A percentile compares a stretch with the other conserved stretches of the same genome.
These are phyloP conservation scores for Himalopsyche anomala DNA, from an alignment of 2,888 invertebrate species.

Conservation along the genomic window DNA sequence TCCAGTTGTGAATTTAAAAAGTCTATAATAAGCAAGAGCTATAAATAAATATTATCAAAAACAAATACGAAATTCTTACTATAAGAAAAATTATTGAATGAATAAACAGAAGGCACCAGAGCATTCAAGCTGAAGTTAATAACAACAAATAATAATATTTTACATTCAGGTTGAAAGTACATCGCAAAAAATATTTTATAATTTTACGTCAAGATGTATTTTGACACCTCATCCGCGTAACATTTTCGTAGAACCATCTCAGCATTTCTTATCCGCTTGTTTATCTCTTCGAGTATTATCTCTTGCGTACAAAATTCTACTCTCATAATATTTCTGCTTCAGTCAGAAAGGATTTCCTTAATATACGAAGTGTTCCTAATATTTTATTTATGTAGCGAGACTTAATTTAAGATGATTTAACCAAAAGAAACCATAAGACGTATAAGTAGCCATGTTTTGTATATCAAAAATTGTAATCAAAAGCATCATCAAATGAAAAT, in stretches of 20 bases:
- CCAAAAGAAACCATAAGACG: no score
- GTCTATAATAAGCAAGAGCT: no score
- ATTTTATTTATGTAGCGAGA: no score
- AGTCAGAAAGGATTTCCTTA: constrained; percentile 1
- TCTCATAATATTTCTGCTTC: neutral
- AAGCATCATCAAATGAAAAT: no score
- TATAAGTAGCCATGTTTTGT: no score
- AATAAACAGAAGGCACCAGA: neutral
- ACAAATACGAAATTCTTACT: no score
- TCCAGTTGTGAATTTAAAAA: no score
- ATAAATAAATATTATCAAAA: no score
- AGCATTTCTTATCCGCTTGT: neutral
- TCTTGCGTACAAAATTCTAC: neutral
- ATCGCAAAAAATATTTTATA: constrained; percentile 3
- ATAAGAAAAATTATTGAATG: no score
- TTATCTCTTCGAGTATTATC: neutral
- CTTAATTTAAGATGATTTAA: no score
- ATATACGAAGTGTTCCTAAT: no score
- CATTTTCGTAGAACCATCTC: neutral
- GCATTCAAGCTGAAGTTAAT: constrained; percentile 1
- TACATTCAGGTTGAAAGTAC: neutral
- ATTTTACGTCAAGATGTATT: neutral
- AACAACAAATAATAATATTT: constrained; percentile 9
- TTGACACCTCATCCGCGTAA: neutral
- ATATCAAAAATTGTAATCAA: no score